Percentiles rank a stretch among this genome's conserved stretches.
These are phyloP conservation scores for Diglossa cyanea DNA, from an alignment of 2,797 vertebrate genomes.

Conservation along the genomic window DNA sequence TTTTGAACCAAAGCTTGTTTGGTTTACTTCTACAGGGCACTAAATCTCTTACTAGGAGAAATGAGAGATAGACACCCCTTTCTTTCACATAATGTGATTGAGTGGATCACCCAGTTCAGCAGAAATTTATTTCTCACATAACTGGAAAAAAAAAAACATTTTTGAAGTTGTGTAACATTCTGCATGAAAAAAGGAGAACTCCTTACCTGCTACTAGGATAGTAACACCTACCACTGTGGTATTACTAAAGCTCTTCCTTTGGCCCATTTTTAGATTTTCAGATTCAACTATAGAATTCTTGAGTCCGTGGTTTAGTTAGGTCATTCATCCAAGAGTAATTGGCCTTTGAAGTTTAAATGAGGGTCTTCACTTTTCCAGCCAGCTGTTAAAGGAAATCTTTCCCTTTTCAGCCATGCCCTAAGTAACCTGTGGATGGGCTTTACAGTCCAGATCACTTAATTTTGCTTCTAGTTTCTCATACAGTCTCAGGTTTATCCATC, in stretches of 20 bases:
- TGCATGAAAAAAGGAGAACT: background rate
- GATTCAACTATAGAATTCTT: background rate
- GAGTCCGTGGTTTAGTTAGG: background rate
- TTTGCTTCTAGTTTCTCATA: background rate
- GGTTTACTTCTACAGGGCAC: background rate
- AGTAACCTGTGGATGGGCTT: conserved; percentile 1
- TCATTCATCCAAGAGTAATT: background rate
- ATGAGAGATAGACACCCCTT: background rate
- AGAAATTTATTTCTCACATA: background rate
- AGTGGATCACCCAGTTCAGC: background rate
- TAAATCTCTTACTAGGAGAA: background rate
- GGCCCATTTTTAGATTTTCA: background rate
- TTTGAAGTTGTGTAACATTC: background rate
- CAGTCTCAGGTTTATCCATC: conserved; percentile 19
- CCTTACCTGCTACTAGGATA: background rate
- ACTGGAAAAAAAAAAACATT: background rate
- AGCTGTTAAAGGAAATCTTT: conserved; percentile 28
- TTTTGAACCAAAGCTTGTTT: background rate
- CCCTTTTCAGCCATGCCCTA: background rate
- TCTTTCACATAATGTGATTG: background rate
- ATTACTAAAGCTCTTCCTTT: background rate
- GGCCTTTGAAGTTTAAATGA: background rate
- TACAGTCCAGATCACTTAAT: background rate
- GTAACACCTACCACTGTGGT: background rate
- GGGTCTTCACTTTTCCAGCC: background rate